phyloP scores from a whole-genome alignment of 2,113 vertebrate species.

The Acinonyx jubatus region DNA sequence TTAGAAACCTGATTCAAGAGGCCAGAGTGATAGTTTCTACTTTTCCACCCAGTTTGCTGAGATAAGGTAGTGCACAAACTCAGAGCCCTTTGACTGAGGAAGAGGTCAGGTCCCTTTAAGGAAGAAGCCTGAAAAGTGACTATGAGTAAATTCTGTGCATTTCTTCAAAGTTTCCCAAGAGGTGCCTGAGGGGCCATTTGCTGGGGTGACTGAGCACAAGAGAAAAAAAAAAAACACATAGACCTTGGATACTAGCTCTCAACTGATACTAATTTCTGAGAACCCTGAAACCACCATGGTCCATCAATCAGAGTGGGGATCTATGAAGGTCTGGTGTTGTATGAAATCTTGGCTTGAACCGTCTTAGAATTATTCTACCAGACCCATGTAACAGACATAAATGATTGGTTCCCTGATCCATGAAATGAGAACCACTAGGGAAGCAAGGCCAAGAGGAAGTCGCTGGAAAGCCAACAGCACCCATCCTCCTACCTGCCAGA shows the following conservation, averaged over 20 bases:
- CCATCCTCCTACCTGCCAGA: not conserved
- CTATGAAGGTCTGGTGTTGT: not conserved
- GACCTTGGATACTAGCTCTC: not conserved
- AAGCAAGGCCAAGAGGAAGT: not conserved
- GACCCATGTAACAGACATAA: not conserved
- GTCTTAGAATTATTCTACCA: not conserved
- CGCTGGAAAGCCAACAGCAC: not conserved
- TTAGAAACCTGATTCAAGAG: not conserved
- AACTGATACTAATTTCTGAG: not conserved
- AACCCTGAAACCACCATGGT: not conserved
- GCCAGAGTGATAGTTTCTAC: not conserved
- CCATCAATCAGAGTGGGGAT: not conserved
- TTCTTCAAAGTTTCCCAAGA: not conserved
- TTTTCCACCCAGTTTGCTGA: not conserved
- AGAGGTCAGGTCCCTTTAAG: not conserved
- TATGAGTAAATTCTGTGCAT: not conserved
- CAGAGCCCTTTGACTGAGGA: not conserved
- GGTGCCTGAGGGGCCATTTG: not conserved
- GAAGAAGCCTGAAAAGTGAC: not conserved
- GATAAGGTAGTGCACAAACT: not conserved
- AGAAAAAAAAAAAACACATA: not conserved
- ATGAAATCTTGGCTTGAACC: not conserved
- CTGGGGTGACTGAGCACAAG: not conserved
- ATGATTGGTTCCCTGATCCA: not conserved
- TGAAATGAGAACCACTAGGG: not conserved